Conservation (phyloP, 2,113 vertebrate species). For the Anhinga anhinga region DNA sequence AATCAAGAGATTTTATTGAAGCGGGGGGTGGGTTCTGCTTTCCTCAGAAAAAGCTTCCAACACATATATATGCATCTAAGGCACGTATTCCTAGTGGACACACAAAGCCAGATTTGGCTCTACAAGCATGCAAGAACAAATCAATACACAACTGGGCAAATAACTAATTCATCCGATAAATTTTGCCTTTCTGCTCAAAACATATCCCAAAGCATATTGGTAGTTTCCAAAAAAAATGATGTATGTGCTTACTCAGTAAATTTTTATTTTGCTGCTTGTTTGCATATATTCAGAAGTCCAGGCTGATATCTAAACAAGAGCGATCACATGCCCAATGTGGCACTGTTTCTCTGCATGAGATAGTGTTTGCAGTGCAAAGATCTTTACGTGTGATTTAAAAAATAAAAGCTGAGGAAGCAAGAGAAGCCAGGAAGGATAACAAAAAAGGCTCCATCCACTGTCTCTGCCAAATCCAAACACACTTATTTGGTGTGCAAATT, state of each 20-base stretch:
- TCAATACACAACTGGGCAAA: neutral
- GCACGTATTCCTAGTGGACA: neutral
- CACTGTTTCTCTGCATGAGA: neutral
- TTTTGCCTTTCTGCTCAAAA: neutral
- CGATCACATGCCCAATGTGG: fast-evolving
- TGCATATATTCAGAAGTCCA: neutral
- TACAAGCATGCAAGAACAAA: neutral
- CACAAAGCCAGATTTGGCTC: slow-evolving; percentile 2
- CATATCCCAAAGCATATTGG: slow-evolving; percentile 3
- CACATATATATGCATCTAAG: neutral
- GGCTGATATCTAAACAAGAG: neutral
- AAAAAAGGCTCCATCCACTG: neutral
- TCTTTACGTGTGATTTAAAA: neutral
- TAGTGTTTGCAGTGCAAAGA: neutral
- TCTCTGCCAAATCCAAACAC: neutral
- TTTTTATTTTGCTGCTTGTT: slow-evolving; percentile 1
- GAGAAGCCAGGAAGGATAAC: neutral
- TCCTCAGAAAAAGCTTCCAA: neutral
- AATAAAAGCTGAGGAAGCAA: neutral
- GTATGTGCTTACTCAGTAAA: neutral
- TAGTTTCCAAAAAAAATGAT: neutral
- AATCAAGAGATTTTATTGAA: slow-evolving; percentile 1
- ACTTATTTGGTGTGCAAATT: neutral
- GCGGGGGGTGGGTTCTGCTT: neutral
- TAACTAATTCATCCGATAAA: neutral